These are phyloP conservation scores for Echiichthys vipera DNA, from an alignment of 2,797 vertebrate species.

Conservation along the genomic window DNA sequence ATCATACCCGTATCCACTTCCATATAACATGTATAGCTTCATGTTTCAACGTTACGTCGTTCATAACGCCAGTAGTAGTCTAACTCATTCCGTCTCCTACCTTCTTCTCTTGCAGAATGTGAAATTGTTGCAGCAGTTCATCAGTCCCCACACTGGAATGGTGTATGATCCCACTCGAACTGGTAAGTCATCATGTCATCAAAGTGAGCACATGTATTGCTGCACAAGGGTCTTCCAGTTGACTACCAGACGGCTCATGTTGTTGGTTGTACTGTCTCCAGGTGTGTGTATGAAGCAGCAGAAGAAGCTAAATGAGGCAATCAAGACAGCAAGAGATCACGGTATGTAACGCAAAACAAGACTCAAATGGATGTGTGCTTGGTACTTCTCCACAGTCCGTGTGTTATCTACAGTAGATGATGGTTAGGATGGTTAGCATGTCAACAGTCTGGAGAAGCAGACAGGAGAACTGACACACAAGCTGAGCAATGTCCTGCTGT, in stretches of 20 bases:
- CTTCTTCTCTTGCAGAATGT: slow-evolving; percentile 86
- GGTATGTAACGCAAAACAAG: slow-evolving; percentile 83
- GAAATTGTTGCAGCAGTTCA: slow-evolving; percentile 92
- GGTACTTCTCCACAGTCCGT: too few relatives aligned
- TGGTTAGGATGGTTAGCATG: too few relatives aligned
- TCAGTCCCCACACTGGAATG: slow-evolving; percentile 86
- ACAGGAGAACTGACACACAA: too few relatives aligned
- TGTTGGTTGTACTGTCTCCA: slow-evolving; percentile 56
- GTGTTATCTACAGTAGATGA: too few relatives aligned
- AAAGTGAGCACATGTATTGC: neutral
- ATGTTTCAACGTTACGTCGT: too few relatives aligned
- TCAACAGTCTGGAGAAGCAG: too few relatives aligned
- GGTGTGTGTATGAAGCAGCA: slow-evolving; percentile 93
- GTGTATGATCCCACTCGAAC: slow-evolving; percentile 88
- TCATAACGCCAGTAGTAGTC: too few relatives aligned
- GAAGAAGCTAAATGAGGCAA: slow-evolving; percentile 83
- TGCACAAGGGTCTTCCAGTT: neutral
- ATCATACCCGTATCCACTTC: neutral
- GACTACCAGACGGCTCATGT: neutral
- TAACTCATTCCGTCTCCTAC: too few relatives aligned
- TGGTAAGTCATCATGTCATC: slow-evolving; percentile 75
- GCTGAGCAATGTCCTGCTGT: too few relatives aligned
- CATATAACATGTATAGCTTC: neutral
- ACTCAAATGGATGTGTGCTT: too few relatives aligned
- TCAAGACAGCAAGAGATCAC: slow-evolving; percentile 83